phyloP scores from a whole-genome alignment of 2,888 invertebrate genomes.

The Ectobius pallidus region DNA sequence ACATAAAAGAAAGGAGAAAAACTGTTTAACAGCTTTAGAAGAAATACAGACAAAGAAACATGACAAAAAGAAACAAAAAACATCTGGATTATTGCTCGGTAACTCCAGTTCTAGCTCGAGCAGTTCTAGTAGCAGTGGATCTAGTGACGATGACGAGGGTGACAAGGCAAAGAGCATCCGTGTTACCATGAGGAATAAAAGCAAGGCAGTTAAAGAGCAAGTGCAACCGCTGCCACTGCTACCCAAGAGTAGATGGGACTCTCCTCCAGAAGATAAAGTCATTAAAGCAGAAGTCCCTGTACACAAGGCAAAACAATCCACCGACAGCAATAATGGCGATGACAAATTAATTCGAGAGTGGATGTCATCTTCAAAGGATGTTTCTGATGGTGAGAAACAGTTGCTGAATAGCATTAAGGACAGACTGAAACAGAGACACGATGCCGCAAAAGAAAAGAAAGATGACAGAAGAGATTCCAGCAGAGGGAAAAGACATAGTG shows the following conservation, averaged over 20 bases:
- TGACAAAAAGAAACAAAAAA: slow-evolving; percentile 46
- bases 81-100: slow-evolving; percentile 31
- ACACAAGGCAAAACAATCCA: slow-evolving; percentile 12
- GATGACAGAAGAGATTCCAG: slow-evolving; percentile 50
- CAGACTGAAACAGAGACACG: slow-evolving; percentile 60
- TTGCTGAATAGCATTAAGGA: slow-evolving; percentile 60
- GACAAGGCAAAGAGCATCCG: slow-evolving; percentile 65
- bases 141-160: slow-evolving; percentile 54
- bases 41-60: slow-evolving; percentile 58
- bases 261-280: slow-evolving; percentile 21
- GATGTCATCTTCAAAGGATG: slow-evolving; percentile 59
- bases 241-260: slow-evolving; percentile 37
- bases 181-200: slow-evolving; percentile 68
- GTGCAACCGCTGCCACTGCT: background rate
- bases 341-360: slow-evolving; percentile 55
- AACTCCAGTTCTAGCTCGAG: slow-evolving; percentile 15
- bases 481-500: slow-evolving; percentile 45
- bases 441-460: slow-evolving; percentile 50
- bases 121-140: slow-evolving; percentile 24
- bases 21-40: slow-evolving; percentile 44
- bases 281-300: slow-evolving; percentile 4
- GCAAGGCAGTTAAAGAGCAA: slow-evolving; percentile 53
- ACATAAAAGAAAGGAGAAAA: slow-evolving; percentile 61
- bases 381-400: slow-evolving; percentile 57
- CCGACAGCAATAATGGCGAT: slow-evolving; percentile 32